Evolutionary conservation across 2,113 vertebrate genomes (phyloP), one percentile per base, ranked within the genome.

Genomic region (Dipodomys merriami): DNA sequence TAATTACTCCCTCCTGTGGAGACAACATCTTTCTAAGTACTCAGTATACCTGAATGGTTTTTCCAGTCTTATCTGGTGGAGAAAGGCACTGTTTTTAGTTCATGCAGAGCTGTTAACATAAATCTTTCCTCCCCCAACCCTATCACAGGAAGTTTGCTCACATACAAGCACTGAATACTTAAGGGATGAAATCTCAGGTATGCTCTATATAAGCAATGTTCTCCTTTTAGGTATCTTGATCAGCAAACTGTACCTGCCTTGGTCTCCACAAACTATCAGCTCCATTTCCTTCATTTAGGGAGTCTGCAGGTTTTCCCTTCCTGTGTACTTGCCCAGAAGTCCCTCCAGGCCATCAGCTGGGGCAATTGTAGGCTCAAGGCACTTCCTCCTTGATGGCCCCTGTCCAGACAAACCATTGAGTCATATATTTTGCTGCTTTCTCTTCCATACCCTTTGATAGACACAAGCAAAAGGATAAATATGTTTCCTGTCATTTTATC

Each of bases 401-500:
- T 74, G 33, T 53, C 46, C 35, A 7, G 53, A 64, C 23, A 64
- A 88, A 62, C 6, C 23, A 60, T 94, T 80, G 2, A 80, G 65
- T 71, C 20, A n/a, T 65, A 46, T 76, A 8, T 67, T 72, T 96
- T 76, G 57, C 30, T 80, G 16, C 6, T 72, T 86, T 53, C 67
- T n/a, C 77, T 64, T 30, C 57, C 25, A 8, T 33, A 73, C 25
- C 30, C 30, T 9, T n/a, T 69, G 2, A 3, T 68, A 39, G 35
- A 67, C 44, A 83, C 16, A 77, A 74, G 18, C 62, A 85, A 71
- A 88, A 39, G 33, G 49, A 33, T 83, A 88, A 76, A 86, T 86
- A 18, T 90, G 53, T 65, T 93, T 84, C 22, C 29, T 94, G 29
- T 80, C 90, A 65, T 33, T 57, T 88, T 57, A 53, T 93, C 39